Evolutionary conservation across 1,140 invertebrate species (phyloP).

Genomic region (Penaeus vannamei): DNA sequence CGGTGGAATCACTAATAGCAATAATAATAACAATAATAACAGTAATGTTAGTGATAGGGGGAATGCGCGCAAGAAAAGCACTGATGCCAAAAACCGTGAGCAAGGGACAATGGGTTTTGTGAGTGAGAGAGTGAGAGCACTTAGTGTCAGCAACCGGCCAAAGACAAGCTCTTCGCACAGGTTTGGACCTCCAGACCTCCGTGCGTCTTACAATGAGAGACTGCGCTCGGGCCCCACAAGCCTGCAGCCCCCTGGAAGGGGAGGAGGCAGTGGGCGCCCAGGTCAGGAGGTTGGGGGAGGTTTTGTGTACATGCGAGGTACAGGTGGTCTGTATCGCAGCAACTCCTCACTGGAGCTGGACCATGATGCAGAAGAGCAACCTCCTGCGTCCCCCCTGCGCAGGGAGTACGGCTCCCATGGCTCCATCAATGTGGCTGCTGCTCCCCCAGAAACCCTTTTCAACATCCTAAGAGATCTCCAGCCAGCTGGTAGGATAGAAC

Average conservation of each 20-base stretch:
- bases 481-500: slow-evolving; percentile 75
- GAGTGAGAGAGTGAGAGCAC: slow-evolving; percentile 56
- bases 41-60: slow-evolving; percentile 39
- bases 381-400: slow-evolving; percentile 69
- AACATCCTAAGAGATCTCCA: slow-evolving; percentile 81
- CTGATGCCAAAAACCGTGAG: slow-evolving; percentile 31
- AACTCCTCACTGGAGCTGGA: slow-evolving; percentile 81
- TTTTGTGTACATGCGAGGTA: slow-evolving; percentile 55
- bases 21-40: slow-evolving; percentile 42
- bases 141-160: slow-evolving; percentile 55
- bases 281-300: slow-evolving; percentile 59
- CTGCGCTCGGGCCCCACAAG: slow-evolving; percentile 53
- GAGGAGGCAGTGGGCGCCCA: background rate
- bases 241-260: slow-evolving; percentile 38
- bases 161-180: slow-evolving; percentile 38
- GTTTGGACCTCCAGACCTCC: slow-evolving; percentile 68
- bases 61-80: background rate
- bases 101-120: slow-evolving; percentile 58
- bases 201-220: slow-evolving; percentile 69
- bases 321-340: slow-evolving; percentile 75
- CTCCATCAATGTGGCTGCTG: slow-evolving; percentile 79
- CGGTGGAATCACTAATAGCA: slow-evolving; percentile 34
- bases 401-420: slow-evolving; percentile 79
- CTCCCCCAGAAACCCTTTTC: slow-evolving; percentile 80
- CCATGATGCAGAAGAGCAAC: slow-evolving; percentile 71